Conservation (phyloP, 2,888 invertebrate genomes). For the Parnassius apollo region DNA sequence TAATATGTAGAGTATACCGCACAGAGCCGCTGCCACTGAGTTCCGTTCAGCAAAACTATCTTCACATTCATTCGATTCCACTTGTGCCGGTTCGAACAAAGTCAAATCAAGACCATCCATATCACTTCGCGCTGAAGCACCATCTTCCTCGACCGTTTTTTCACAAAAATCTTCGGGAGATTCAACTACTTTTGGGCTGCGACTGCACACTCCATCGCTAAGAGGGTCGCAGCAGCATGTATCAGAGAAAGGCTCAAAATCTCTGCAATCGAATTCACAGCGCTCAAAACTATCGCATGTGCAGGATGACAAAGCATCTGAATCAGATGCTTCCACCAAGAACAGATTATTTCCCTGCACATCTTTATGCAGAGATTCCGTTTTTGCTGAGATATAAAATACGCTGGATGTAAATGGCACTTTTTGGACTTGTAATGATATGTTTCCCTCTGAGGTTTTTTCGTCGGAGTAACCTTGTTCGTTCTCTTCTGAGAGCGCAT, state of each 20-base stretch:
- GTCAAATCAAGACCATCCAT: conserved; percentile 85
- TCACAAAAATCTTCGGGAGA: conserved; percentile 73
- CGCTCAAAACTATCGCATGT: conserved; percentile 79
- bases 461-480: conserved; percentile 44
- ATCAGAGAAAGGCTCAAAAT: conserved; percentile 82
- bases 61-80: conserved; percentile 50
- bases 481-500: conserved; percentile 49
- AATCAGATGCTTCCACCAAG: conserved; percentile 66
- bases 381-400: conserved; percentile 66
- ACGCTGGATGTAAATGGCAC: conserved; percentile 72
- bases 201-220: conserved; percentile 73
- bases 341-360: conserved; percentile 56
- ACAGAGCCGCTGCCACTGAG: conserved; percentile 50
- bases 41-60: conserved; percentile 41
- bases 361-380: conserved; percentile 50
- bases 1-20: conserved; percentile 67
- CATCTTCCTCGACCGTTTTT: conserved; percentile 63
- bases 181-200: conserved; percentile 75
- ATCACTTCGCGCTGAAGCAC: conserved; percentile 76
- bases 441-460: conserved; percentile 43
- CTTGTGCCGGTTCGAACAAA: conserved; percentile 83
- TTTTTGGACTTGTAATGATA: conserved; percentile 66
- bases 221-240: conserved; percentile 81
- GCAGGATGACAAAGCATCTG: conserved; percentile 79
- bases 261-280: conserved; percentile 80